phyloP scores from a whole-genome alignment of 2,113 vertebrate species.

The Crypturellus undulatus region DNA sequence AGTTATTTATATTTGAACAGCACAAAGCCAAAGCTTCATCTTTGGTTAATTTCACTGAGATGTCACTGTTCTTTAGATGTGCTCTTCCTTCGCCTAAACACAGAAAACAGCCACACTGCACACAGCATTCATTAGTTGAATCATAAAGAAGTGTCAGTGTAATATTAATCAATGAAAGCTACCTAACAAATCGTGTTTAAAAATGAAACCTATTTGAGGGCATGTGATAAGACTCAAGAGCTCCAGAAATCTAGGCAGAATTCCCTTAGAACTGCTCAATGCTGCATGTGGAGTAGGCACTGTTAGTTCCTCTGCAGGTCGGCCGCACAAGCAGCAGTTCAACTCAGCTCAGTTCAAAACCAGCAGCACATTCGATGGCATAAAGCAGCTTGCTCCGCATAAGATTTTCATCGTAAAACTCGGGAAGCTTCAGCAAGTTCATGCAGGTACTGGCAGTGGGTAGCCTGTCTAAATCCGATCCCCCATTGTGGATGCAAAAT shows the following conservation, averaged over 20 bases:
- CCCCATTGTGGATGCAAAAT: constrained; percentile 98
- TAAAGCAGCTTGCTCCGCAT: constrained; percentile 97
- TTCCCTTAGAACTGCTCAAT: constrained; percentile 47
- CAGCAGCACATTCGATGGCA: constrained; percentile 96
- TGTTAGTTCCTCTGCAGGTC: constrained; percentile 39
- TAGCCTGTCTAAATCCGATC: constrained; percentile 91
- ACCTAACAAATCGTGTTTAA: constrained; percentile 58
- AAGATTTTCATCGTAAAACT: constrained; percentile 91
- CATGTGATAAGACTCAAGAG: constrained; percentile 49
- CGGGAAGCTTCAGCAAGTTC: constrained; percentile 98
- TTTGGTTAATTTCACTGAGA: constrained; percentile 87
- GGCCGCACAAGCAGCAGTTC: background rate
- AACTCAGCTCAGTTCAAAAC: constrained; percentile 96
- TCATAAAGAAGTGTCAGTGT: constrained; percentile 65
- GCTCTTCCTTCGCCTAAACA: constrained; percentile 59
- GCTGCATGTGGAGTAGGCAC: constrained; percentile 70
- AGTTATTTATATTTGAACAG: constrained; percentile 57
- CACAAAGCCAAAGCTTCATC: constrained; percentile 82
- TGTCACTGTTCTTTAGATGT: constrained; percentile 66
- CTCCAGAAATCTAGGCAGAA: constrained; percentile 52
- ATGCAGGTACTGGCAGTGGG: constrained; percentile 99
- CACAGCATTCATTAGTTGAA: constrained; percentile 39
- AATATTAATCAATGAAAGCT: constrained; percentile 47
- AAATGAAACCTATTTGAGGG: constrained; percentile 65
- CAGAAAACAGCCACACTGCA: constrained; percentile 62